Percentiles rank a stretch among this genome's conserved stretches.
Conservation (phyloP, 2,888 invertebrate species). For the Drosophila austrosaltans region DNA sequence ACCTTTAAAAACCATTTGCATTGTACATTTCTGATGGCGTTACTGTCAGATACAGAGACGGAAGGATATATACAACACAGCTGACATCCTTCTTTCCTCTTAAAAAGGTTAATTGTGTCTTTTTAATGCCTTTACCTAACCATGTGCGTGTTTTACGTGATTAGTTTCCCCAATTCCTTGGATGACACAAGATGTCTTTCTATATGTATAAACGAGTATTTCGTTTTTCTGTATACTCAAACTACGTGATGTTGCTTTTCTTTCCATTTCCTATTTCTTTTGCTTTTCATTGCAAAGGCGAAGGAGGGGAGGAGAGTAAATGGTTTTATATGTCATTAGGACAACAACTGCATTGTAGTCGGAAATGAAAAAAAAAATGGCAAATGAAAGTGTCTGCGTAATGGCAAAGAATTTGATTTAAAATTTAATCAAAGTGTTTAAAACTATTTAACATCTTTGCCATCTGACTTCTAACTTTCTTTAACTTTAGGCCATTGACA, state of each 20-base stretch:
- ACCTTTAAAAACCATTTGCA: constrained; percentile 7
- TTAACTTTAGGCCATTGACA: neutral
- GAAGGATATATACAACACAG: constrained; percentile 21
- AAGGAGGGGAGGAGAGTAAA: constrained; percentile 27
- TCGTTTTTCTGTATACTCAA: constrained; percentile 38
- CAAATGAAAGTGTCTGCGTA: neutral
- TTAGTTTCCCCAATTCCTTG: constrained; percentile 31
- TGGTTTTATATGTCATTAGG: constrained; percentile 41
- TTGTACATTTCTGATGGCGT: neutral
- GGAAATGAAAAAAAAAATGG: constrained; percentile 11
- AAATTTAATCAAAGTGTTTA: constrained; percentile 6
- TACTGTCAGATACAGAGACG: neutral
- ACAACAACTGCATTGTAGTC: constrained; percentile 15
- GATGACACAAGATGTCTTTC: constrained; percentile 35
- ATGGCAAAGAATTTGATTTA: neutral
- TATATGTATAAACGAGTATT: constrained; percentile 22
- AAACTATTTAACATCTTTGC: neutral
- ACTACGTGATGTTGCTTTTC: constrained; percentile 43
- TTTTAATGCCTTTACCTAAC: constrained; percentile 48
- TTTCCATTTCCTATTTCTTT: constrained; percentile 18
- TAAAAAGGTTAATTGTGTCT: constrained; percentile 52
- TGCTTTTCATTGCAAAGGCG: neutral
- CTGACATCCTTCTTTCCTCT: constrained; percentile 31
- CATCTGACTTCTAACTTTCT: neutral
- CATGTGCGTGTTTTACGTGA: constrained; percentile 49